Evolutionary conservation across 2,797 vertebrate genomes (phyloP), one percentile per base, ranked within the genome.

Genomic region (Linurgus olivaceus): DNA sequence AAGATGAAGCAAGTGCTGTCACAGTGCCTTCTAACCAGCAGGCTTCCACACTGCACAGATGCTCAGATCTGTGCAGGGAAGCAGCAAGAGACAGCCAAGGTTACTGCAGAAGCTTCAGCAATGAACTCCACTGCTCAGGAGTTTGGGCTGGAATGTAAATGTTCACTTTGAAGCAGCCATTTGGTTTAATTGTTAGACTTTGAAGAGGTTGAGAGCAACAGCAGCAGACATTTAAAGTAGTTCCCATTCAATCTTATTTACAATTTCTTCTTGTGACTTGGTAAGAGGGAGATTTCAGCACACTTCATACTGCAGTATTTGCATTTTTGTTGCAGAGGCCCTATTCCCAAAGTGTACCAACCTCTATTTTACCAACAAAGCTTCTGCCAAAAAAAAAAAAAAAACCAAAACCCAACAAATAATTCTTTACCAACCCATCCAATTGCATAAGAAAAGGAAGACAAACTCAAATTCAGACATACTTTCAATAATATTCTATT

Each of bases 261-360:
- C 78, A 83, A 77, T 88, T 93, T 88, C 66, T 73, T 88, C 93
- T 78, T 75, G 76, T 75, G 79, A 58, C 54, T 88, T 61, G 45
- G 7, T 74, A 68, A 52, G 88, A 84, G 52, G 37, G 47, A 88
- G 9, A 92, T 92, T 91, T 82, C 73, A 9, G 82, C 73, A 95
- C 58, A 67, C 44, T 75, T 81, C 63, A 81, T 48, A 29, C 18
- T 71, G 71, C 55, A 92, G 37, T 77, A 95, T 96, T 94, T 95
- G 74, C 83, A 91, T 90, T 94, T 91, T 82, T 88, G 57, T 70
- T 90, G 90, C 70, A 89, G 74, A 90, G 54, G 83, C 50, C 58
- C 63, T 63, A 74, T 81, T 86, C 71, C 77, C 74, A 86, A 87
- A 71, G 62, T 58, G 45, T 66, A 71, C 25, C 91, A 93, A 83